Percentiles rank a stretch among this genome's conserved stretches.
Conservation (phyloP, 1,140 invertebrate genomes). For the Latrodectus geometricus region DNA sequence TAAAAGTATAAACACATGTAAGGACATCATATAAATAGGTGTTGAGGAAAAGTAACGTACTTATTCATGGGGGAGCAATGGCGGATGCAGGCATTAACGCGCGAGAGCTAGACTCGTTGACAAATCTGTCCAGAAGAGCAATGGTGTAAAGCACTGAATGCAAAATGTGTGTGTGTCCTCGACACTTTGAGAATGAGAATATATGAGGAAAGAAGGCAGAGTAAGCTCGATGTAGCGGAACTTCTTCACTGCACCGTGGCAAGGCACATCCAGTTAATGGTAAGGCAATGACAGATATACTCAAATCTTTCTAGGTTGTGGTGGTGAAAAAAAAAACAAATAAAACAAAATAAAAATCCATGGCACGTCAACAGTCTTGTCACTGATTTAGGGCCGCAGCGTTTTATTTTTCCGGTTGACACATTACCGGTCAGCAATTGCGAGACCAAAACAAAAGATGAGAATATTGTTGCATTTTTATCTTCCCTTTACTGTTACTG, state of each 20-base stretch:
- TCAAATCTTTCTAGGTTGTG: conserved; percentile 23
- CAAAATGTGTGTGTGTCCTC: conserved; percentile 31
- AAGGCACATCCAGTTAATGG: conserved; percentile 35
- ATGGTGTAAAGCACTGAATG: conserved; percentile 48
- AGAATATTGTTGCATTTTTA: conserved; percentile 12
- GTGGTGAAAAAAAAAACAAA: conserved; percentile 7
- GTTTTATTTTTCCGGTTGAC: conserved; percentile 24
- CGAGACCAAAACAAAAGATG: conserved; percentile 15
- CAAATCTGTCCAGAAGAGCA: conserved; percentile 48
- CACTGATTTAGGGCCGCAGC: not conserved
- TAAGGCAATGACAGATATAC: conserved; percentile 44
- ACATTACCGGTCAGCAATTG: conserved; percentile 48
- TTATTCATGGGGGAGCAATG: conserved; percentile 1
- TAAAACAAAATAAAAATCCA: not conserved
- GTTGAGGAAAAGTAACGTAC: conserved; percentile 7
- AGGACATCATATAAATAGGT: conserved; percentile 22
- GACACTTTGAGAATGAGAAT: conserved; percentile 52
- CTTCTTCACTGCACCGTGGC: conserved; percentile 6
- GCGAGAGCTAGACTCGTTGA: conserved; percentile 27
- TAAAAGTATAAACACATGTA: not conserved
- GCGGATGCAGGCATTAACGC: conserved; percentile 9
- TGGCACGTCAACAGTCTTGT: not conserved
- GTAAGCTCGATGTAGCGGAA: conserved; percentile 34
- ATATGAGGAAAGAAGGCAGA: conserved; percentile 37
- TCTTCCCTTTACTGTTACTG: not conserved